Evolutionary conservation across 2,113 vertebrate species (phyloP).

Genomic region (Australoheros scitulus): DNA sequence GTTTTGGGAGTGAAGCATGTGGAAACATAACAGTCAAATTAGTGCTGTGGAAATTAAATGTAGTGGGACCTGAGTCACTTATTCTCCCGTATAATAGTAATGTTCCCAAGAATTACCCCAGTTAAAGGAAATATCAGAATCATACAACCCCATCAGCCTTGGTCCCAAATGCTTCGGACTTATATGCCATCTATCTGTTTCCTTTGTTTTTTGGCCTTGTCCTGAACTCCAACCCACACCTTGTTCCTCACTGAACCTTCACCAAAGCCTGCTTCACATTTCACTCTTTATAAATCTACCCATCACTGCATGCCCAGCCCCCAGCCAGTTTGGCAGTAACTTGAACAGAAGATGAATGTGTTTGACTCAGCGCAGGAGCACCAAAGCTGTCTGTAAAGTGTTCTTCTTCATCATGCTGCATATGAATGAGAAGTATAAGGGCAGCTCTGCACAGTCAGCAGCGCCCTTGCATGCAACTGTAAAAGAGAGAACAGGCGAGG

Average conservation of each 20-base stretch:
- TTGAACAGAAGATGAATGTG: constrained; percentile 35
- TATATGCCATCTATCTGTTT: not conserved
- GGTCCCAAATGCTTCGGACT: not conserved
- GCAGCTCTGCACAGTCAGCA: constrained; percentile 8
- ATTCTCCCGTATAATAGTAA: not conserved
- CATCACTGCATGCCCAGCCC: constrained; percentile 27
- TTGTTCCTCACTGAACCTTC: constrained; percentile 49
- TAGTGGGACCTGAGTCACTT: not conserved
- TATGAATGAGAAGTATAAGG: constrained; percentile 23
- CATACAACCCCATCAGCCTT: not conserved
- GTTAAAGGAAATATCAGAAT: constrained; percentile 26
- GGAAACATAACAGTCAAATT: not conserved
- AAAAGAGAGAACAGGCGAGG: not conserved
- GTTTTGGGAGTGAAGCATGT: not conserved
- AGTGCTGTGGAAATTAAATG: constrained; percentile 12
- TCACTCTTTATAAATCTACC: constrained; percentile 74
- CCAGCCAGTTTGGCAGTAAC: constrained; percentile 26
- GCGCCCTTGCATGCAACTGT: constrained; percentile 13
- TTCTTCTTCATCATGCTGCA: constrained; percentile 14
- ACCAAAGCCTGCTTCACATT: constrained; percentile 55
- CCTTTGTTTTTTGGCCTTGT: constrained; percentile 52
- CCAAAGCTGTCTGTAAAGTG: constrained; percentile 9
- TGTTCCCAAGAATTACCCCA: constrained; percentile 4
- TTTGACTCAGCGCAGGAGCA: constrained; percentile 12
- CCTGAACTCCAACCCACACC: constrained; percentile 64